A percentile compares a stretch with the other conserved stretches of the same genome.
Evolutionary conservation across 1,140 invertebrate species (phyloP).

Genomic region (Heliothis virescens): DNA sequence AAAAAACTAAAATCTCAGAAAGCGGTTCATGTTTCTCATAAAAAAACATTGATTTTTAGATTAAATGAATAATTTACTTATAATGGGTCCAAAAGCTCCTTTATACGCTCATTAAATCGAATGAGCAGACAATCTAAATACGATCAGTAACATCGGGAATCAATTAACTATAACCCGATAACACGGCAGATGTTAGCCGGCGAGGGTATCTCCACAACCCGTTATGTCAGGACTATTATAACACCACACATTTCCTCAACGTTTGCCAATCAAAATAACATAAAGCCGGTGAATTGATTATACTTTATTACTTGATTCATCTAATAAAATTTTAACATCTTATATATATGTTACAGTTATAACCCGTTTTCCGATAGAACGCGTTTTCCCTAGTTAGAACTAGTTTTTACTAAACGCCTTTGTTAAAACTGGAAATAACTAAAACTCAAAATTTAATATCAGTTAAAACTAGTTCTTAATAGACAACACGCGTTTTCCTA

Average conservation of each 20-base stretch:
- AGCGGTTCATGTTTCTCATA: background rate
- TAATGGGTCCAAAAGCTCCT: constrained; percentile 22
- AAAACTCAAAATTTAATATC: no score
- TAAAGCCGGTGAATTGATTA: constrained; percentile 17
- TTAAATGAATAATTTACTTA: constrained; percentile 22
- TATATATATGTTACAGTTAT: background rate
- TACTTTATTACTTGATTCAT: constrained; percentile 18
- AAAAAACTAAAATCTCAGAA: background rate
- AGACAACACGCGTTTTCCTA: no score
- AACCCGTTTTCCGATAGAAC: no score
- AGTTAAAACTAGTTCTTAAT: no score
- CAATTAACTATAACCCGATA: constrained; percentile 43
- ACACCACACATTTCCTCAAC: background rate
- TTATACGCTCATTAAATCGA: constrained; percentile 33
- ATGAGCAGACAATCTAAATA: constrained; percentile 40
- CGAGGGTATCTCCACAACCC: constrained; percentile 9
- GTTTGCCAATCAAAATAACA: background rate
- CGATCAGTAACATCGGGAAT: constrained; percentile 41
- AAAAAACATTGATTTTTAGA: constrained; percentile 24
- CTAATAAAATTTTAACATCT: constrained; percentile 21
- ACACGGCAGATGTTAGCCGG: constrained; percentile 17
- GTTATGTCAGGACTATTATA: background rate
- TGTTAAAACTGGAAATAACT: no score
- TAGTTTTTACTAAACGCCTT: no score
- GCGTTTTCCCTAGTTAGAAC: no score